Evolutionary conservation across 2,888 invertebrate genomes (phyloP), one percentile per base, ranked within the genome.

Genomic region (Eueremaeus valkanovi): DNA sequence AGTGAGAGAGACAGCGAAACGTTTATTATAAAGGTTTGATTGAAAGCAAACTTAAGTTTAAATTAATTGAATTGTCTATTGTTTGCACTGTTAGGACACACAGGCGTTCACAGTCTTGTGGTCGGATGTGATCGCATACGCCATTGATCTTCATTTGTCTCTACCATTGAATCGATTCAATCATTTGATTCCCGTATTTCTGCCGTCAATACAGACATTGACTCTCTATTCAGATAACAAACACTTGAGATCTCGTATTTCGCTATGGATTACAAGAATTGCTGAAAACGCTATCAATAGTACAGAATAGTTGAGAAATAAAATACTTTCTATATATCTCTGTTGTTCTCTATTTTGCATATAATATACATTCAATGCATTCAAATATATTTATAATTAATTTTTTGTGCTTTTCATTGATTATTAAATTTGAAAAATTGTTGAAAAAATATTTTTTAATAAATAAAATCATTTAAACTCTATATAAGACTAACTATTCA

Each of bases 21-120:
- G 21, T 70, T 42, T 42, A 45, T 42, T 45, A 8, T 70, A 27
- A 70, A 70, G 45, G 70, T 70, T 42, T 45, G 45, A 13, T 16
- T 61, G 18, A 29, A 6, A 18, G 11, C n/a, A 5, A 6, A 45
- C n/a, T 3, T 45, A 61, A 18, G 6, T n/a, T n/a, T n/a, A n/a
- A n/a, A n/a, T n/a, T n/a, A n/a, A n/a, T n/a, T n/a, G n/a, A n/a
- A n/a, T 18, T 33, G 13, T 33, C 16, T 18, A 24, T 63, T 18
- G n/a, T 63, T 63, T 33, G 18, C 5, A 24, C 40, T 82, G 83
- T 80, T 85, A 91, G 90, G 92, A 95, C 83, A 89, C 90, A 74
- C 94, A 94, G 81, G 92, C 93, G 24, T 92, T 91, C 82, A 87
- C 91, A 77, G 88, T 89, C 75, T 91, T 93, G 27, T 89, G 93